Conservation (phyloP, 2,797 vertebrate genomes). For the Chaetodon trifasciatus region DNA sequence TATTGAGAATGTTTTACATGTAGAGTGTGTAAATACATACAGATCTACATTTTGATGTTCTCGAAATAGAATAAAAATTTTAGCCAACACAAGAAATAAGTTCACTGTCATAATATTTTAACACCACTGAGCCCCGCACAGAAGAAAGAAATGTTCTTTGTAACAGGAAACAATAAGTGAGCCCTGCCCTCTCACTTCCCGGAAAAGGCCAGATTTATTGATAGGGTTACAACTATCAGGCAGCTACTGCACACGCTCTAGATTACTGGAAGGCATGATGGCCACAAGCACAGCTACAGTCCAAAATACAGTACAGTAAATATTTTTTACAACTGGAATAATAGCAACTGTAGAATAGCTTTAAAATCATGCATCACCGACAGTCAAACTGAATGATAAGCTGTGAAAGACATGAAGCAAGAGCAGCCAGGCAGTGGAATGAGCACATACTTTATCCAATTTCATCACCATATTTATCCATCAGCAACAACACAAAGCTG, state of each 20-base stretch:
- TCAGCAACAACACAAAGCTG: not conserved
- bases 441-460: not conserved
- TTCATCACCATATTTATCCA: not conserved
- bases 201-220: slow-evolving; percentile 58
- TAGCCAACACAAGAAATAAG: not conserved
- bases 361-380: not conserved
- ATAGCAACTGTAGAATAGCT: not conserved
- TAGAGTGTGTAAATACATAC: not conserved
- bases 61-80: not conserved
- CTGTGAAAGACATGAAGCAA: not conserved
- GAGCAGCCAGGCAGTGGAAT: not conserved
- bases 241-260: slow-evolving; percentile 3
- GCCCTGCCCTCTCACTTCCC: slow-evolving; percentile 83
- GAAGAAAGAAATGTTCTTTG: slow-evolving; percentile 58
- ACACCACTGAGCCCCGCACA: not conserved
- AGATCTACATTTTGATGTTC: not conserved
- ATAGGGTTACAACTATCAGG: slow-evolving; percentile 44
- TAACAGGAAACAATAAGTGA: slow-evolving; percentile 77
- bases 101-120: not conserved
- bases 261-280: not conserved
- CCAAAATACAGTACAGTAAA: not conserved
- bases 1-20: not conserved
- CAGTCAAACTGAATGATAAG: not conserved
- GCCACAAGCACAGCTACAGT: not conserved
- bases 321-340: not conserved